Percentiles rank a stretch among this genome's conserved stretches.
Evolutionary conservation across 2,797 vertebrate genomes (phyloP).

Genomic region (Chiloscyllium punctatum): DNA sequence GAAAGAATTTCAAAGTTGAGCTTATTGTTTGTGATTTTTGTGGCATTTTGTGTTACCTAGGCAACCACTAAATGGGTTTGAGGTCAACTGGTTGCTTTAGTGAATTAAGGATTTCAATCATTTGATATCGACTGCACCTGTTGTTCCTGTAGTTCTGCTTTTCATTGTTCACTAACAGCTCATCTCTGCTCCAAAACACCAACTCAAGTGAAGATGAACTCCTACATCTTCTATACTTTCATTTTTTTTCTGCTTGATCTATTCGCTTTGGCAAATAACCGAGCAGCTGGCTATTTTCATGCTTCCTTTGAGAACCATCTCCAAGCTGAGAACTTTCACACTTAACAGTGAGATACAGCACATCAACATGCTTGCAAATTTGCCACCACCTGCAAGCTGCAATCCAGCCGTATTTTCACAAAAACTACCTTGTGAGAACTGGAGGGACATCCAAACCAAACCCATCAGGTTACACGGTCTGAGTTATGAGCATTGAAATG

Average conservation of each 20-base stretch:
- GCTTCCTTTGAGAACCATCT: neutral
- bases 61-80: neutral
- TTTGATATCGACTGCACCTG: neutral
- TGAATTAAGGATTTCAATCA: neutral
- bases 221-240: neutral
- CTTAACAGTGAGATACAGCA: neutral
- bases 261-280: neutral
- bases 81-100: neutral
- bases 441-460: neutral
- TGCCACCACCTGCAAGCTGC: no score
- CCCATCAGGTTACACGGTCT: neutral
- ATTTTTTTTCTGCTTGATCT: neutral
- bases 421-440: no score
- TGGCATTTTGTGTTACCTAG: neutral
- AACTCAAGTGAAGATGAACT: neutral
- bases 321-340: neutral
- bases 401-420: neutral
- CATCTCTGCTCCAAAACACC: neutral
- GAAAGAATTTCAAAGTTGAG: neutral
- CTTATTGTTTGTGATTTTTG: neutral
- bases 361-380: neutral
- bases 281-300: neutral
- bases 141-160: neutral
- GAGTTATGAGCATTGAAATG: neutral
- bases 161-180: neutral